Conservation (phyloP, 2,888 invertebrate genomes). For the Harpalus rubripes region DNA sequence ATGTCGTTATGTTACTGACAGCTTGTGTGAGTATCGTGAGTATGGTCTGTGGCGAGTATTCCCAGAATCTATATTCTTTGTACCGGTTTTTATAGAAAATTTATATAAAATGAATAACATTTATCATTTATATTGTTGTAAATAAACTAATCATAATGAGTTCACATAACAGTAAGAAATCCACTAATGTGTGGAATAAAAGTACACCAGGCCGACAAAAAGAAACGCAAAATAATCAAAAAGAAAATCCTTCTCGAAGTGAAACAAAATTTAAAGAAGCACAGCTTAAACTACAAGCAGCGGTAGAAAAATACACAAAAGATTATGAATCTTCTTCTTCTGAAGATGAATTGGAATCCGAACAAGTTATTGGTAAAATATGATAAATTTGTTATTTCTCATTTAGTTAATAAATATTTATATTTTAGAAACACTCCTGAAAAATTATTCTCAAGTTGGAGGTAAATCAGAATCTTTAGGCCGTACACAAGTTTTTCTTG, state of each 20-base stretch:
- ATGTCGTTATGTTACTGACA: background rate
- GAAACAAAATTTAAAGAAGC: conserved; percentile 77
- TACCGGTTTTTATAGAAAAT: background rate
- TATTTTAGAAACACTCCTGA: conserved; percentile 77
- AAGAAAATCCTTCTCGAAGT: conserved; percentile 68
- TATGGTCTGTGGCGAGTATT: no score
- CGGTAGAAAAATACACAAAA: conserved; percentile 78
- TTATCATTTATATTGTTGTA: conserved; percentile 1
- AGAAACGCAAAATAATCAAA: conserved; percentile 23
- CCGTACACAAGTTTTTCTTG: conserved; percentile 86
- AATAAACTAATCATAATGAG: conserved; percentile 9
- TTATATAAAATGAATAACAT: background rate
- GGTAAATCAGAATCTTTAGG: conserved; percentile 77
- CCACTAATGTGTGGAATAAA: conserved; percentile 46
- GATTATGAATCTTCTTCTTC: conserved; percentile 80
- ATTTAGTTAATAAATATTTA: background rate
- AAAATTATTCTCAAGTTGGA: conserved; percentile 77
- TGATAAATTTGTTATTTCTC: conserved; percentile 20
- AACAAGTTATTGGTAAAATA: conserved; percentile 77
- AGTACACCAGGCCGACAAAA: conserved; percentile 38
- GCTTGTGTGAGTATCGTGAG: background rate
- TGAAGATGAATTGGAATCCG: conserved; percentile 79
- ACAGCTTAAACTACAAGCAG: conserved; percentile 78
- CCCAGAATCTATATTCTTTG: background rate
- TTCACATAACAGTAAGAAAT: conserved; percentile 43